A percentile compares a stretch with the other conserved stretches of the same genome.
Conservation (phyloP, 2,113 vertebrate genomes). For the Bucco capensis region DNA sequence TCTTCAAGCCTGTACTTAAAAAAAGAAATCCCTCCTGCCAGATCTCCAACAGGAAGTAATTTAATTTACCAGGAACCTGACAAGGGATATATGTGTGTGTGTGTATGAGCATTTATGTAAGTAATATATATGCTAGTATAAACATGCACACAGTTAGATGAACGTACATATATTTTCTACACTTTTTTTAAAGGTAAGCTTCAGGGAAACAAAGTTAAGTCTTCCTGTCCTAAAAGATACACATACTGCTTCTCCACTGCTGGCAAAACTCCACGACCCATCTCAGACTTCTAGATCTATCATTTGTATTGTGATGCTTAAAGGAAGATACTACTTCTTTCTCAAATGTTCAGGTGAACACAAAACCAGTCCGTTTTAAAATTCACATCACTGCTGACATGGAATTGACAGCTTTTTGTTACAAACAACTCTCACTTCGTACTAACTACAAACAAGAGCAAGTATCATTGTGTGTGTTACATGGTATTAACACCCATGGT, state of each 20-base stretch:
- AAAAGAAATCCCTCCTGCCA: constrained; percentile 2
- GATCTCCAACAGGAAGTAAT: constrained; percentile 5
- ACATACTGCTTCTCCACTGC: neutral
- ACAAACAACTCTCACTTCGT: neutral
- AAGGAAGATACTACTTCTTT: neutral
- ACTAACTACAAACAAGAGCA: neutral
- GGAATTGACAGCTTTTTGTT: neutral
- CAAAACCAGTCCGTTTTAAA: neutral
- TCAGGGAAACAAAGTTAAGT: neutral
- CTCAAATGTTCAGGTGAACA: neutral
- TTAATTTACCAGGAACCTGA: neutral
- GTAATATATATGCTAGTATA: neutral
- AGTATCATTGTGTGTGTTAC: neutral
- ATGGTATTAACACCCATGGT: neutral
- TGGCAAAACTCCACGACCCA: neutral
- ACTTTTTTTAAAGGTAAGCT: neutral
- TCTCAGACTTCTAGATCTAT: neutral
- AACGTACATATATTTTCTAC: neutral
- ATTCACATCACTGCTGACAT: neutral
- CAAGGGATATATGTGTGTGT: neutral
- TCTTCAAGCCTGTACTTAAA: neutral
- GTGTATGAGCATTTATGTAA: neutral
- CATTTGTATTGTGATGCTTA: fast-evolving
- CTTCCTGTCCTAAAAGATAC: neutral
- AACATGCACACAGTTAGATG: neutral